Conservation (phyloP, 2,797 vertebrate species). For the Brachyrhaphis roseni region DNA sequence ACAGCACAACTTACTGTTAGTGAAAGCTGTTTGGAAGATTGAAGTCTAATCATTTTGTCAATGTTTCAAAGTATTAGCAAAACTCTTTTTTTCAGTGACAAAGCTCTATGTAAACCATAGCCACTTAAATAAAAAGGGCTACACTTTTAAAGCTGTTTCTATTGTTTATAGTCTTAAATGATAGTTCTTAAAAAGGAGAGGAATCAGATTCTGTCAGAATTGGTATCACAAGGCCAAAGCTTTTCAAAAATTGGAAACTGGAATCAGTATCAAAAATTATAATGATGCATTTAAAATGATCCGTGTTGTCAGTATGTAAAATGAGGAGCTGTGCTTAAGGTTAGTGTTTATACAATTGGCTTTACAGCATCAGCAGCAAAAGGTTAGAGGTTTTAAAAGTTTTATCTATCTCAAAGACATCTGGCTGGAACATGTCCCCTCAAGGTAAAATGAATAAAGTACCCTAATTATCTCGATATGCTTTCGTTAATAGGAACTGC, state of each 20-base stretch:
- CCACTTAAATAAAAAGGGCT: background rate
- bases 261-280: background rate
- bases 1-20: background rate
- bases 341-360: background rate
- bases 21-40: background rate
- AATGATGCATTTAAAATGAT: background rate
- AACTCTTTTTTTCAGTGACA: background rate
- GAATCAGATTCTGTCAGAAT: background rate
- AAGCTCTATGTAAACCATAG: background rate
- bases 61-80: background rate
- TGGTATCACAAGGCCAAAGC: background rate
- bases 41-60: background rate
- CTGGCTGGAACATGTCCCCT: background rate
- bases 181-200: background rate
- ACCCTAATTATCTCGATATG: no score
- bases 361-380: background rate
- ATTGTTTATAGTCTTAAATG: background rate
- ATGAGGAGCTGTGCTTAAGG: background rate
- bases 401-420: background rate
- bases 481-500: background rate
- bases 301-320: background rate
- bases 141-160: background rate
- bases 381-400: background rate
- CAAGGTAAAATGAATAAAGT: conserved; percentile 1
- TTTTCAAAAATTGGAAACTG: background rate